A percentile compares a stretch with the other conserved stretches of the same genome.
Conservation (phyloP, 2,888 invertebrate species). For the Sarcophaga subvicina region DNA sequence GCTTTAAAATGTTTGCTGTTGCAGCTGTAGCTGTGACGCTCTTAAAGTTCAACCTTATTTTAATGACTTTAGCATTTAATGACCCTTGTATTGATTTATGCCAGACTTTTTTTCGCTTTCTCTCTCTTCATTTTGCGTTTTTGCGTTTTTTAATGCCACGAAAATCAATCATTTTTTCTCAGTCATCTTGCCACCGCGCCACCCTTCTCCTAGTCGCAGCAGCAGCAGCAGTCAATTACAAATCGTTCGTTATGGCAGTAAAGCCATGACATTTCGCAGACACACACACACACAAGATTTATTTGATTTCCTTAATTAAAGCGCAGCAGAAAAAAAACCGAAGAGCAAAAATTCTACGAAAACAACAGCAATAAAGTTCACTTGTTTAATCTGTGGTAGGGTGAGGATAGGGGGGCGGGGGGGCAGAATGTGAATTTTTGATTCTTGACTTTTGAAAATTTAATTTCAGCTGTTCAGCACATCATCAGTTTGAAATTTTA, state of each 20-base stretch:
- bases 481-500: too few species aligned
- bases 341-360: too few species aligned
- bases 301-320: slow-evolving; percentile 55
- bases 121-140: too few species aligned
- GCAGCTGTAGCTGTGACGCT: too few species aligned
- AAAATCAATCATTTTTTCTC: not conserved
- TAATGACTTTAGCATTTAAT: not conserved
- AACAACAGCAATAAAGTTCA: slow-evolving; percentile 18
- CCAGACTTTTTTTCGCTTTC: not conserved
- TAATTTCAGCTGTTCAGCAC: not conserved
- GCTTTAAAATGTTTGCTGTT: not conserved
- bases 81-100: not conserved
- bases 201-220: not conserved
- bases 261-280: slow-evolving; percentile 15
- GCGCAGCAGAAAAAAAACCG: not conserved
- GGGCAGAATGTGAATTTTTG: too few species aligned
- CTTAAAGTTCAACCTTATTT: not conserved
- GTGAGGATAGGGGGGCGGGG: too few species aligned
- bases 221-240: not conserved
- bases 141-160: too few species aligned
- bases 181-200: not conserved
- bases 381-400: not conserved
- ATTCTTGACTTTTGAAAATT: not conserved
- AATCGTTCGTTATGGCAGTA: not conserved
- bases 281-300: slow-evolving; percentile 34